A percentile compares a stretch with the other conserved stretches of the same genome.
Evolutionary conservation across 2,113 vertebrate genomes (phyloP).

Genomic region (Cyprinodon tularosa): DNA sequence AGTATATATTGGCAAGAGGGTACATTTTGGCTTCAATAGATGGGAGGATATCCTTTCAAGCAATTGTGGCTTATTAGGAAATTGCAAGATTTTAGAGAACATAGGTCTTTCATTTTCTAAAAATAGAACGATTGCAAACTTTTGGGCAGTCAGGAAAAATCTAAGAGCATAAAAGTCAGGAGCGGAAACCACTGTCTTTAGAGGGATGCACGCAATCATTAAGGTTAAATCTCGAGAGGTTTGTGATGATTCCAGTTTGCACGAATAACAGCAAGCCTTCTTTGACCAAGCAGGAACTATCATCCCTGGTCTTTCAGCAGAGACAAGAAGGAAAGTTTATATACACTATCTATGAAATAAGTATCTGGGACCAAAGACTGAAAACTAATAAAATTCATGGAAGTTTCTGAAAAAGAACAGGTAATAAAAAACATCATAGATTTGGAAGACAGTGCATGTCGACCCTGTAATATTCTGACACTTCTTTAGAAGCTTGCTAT

Average conservation of each 20-base stretch:
- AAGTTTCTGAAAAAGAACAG: too few species aligned
- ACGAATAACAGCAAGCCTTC: background rate
- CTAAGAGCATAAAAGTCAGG: background rate
- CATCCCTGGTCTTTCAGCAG: too few species aligned
- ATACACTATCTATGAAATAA: too few species aligned
- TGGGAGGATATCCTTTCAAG: background rate
- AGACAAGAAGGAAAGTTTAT: too few species aligned
- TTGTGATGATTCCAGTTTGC: background rate
- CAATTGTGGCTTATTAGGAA: background rate
- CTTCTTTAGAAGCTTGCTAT: too few species aligned
- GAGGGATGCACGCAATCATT: background rate
- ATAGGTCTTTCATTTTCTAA: background rate
- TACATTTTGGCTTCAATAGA: background rate
- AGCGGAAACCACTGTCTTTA: background rate
- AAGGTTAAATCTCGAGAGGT: background rate
- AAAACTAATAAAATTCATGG: too few species aligned
- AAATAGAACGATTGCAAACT: background rate
- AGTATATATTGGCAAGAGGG: background rate
- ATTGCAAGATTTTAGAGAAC: background rate
- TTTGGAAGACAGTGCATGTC: too few species aligned
- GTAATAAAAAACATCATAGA: too few species aligned
- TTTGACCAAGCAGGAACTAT: background rate
- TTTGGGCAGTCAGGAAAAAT: background rate
- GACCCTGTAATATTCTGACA: too few species aligned
- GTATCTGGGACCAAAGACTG: too few species aligned